Base-by-base conservation (phyloP, 2,888 invertebrate species). In the Hypselothyrea guttata region DNA sequence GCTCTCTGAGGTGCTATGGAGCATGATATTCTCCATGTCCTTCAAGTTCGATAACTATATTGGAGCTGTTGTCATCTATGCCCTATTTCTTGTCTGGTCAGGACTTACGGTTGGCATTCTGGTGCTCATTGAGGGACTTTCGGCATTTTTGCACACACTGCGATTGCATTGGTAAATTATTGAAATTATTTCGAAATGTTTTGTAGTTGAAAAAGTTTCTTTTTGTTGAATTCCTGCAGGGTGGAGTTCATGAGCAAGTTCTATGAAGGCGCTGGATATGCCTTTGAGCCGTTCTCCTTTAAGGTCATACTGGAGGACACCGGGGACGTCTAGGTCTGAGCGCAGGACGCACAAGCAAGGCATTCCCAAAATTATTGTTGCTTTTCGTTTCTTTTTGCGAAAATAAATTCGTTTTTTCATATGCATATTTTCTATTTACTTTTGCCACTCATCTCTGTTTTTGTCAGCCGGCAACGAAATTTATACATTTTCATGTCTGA, bases 61-160 rank as follows among this genome's bases (percentile, higher is more conserved):
- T 12, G 96, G 96, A 46, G 93, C 94, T 41, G 91, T 96, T 51
- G 91, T 94, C 59, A 90, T 98, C 45, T 97, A 94, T 91, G 90
- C 94, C 13, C 92, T 97, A 34, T 99, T 99, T 91, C 94, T 93
- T 55, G 93, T 94, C 86, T 99, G 99, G 97, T 94, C 96, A 45
- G 91, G 93, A 27, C 93, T 99, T 70, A 99, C 99, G 0, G 92
- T 99, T 38, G 95, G 96, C 83, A 98, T 99, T 89, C 93, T 99
- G 61, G 96, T 99, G 69, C 93, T 99, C 86, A 99, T 99, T 97
- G 99, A 99, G 91, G 99, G 99, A 3, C 92, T 99, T 9, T 99
- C 98, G 8, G 99, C 99, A 35, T 99, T 99, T 92, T 92, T 99
- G 76, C 99, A 99, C 90, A 98, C 99, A 0, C 93, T 99, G 79